Base-by-base conservation (phyloP, 2,797 vertebrate species). In the Apodemus agrarius region DNA sequence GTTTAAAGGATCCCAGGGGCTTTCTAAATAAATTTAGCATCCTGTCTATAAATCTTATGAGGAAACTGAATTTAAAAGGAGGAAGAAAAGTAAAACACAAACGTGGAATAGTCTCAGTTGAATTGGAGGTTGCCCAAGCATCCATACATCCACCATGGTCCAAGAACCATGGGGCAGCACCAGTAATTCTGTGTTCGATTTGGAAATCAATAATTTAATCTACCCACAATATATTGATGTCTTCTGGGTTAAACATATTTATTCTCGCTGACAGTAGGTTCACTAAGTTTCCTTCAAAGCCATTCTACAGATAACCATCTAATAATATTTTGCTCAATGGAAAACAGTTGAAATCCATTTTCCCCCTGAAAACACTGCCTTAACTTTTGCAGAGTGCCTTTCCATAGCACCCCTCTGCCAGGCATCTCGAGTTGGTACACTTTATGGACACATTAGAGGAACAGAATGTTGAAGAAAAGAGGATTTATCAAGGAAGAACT, bases 1-100 rank as follows among this genome's bases (percentile, higher is more conserved):
- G 86, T 57, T 89, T 34, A 40, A 87, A 91, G 83, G 34, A 11
- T 79, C 80, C 43, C 46, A 96, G 29, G 61, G 6, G n/a, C 63
- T 97, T 95, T 90, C 63, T 79, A 95, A 95, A 93, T 89, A 90
- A 94, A 83, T 89, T 95, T 82, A 89, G n/a, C 57, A 80, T 74
- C 19, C 80, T 34, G 90, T 93, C 40, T 75, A 29, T n/a, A 90
- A 94, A 94, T 89, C 46, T 92, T 40, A 83, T n/a, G 4, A 86
- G 4, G 65, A 85, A 96, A 14, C 16, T 5, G 7, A 63, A 65
- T 74, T 89, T 81, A 65, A 89, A 86, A 52, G 7, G 63, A 5
- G 34, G 37, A 40, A 86, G 46, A 31, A 37, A 59, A 37, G 34
- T 2, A 59, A 19, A 57, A 1, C 10, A 78, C 29, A 67, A 85